A percentile compares a stretch with the other conserved stretches of the same genome.
Conservation (phyloP, 2,888 invertebrate species). For the Noctua janthina region DNA sequence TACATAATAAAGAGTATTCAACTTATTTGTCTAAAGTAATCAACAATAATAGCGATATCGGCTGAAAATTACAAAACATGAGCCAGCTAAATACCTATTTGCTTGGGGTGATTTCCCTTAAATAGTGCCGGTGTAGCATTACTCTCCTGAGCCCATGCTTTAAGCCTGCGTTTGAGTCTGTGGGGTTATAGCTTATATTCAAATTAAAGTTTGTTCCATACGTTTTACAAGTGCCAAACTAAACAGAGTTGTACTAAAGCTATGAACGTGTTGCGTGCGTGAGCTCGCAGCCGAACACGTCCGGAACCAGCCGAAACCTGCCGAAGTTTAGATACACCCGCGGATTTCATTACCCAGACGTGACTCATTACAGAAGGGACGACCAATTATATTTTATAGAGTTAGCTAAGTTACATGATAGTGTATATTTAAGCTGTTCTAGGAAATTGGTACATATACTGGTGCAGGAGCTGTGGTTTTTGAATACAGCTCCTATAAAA, state of each 20-base stretch:
- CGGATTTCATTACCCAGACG: constrained; percentile 49
- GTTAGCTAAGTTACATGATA: neutral
- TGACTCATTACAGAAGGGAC: constrained; percentile 38
- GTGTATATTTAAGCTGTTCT: neutral
- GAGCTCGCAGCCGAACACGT: constrained; percentile 37
- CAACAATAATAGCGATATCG: neutral
- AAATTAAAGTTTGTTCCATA: constrained; percentile 13
- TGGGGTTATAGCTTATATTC: neutral
- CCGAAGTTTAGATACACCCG: constrained; percentile 37
- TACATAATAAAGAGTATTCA: neutral
- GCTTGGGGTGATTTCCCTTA: neutral
- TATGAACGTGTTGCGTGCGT: constrained; percentile 22
- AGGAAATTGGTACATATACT: neutral
- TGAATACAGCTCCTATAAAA: neutral
- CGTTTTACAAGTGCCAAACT: constrained; percentile 12
- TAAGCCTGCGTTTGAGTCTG: neutral
- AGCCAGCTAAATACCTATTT: neutral
- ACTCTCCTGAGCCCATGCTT: neutral
- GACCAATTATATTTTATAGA: constrained; percentile 21
- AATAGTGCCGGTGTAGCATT: neutral
- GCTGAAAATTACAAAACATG: neutral
- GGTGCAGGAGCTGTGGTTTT: too few species aligned
- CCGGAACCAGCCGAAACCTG: constrained; percentile 20
- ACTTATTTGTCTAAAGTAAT: neutral
- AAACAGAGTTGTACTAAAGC: constrained; percentile 2